Conservation (phyloP, 2,888 invertebrate species). For the Lamellibrachia satsuma region DNA sequence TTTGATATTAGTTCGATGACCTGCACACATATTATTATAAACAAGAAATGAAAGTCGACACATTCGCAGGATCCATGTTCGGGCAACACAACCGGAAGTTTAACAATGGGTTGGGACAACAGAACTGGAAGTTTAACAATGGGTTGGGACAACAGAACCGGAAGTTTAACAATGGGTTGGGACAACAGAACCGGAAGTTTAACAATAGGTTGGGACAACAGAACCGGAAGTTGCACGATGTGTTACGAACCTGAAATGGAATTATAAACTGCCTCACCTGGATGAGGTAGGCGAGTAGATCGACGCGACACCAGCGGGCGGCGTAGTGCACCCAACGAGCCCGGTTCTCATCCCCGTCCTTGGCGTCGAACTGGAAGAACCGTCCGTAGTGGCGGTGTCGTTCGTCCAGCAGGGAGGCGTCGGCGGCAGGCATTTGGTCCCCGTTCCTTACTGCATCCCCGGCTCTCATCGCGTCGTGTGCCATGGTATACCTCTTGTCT, state of each 20-base stretch:
- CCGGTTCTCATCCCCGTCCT: constrained; percentile 52
- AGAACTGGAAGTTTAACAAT: too few relatives aligned
- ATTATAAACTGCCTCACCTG: background rate
- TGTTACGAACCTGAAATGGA: constrained; percentile 47
- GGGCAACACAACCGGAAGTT: too few relatives aligned
- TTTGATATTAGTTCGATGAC: too few relatives aligned
- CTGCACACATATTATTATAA: too few relatives aligned
- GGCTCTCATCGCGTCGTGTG: too few relatives aligned
- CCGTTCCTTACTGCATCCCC: too few relatives aligned
- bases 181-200: too few relatives aligned
- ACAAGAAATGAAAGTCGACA: too few relatives aligned
- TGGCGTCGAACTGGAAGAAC: background rate
- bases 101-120: too few relatives aligned
- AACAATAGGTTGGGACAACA: background rate
- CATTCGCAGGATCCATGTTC: too few relatives aligned
- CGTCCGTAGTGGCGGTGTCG: background rate
- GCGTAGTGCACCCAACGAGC: constrained; percentile 65
- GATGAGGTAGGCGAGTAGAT: constrained; percentile 57
- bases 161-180: too few relatives aligned
- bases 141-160: too few relatives aligned
- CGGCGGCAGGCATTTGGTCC: background rate
- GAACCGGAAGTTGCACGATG: constrained; percentile 32
- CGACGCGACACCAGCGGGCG: constrained; percentile 59
- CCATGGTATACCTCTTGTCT: background rate
- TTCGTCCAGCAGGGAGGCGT: background rate